A percentile compares a stretch with the other conserved stretches of the same genome.
Evolutionary conservation across 1,140 invertebrate species (phyloP).

Genomic region (Lepidostoma basale): DNA sequence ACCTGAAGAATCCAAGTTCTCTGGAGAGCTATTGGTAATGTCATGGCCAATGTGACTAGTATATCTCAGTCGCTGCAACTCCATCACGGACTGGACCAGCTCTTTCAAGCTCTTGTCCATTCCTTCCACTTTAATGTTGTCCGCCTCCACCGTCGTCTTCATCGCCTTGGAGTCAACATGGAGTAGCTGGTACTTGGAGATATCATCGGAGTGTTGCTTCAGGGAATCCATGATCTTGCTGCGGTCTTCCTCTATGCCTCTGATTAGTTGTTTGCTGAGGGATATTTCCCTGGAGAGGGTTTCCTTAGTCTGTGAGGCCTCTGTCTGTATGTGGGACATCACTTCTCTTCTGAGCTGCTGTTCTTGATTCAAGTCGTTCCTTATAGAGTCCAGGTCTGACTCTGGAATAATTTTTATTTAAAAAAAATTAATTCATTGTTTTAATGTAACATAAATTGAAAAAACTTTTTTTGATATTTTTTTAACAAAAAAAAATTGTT

Average conservation of each 20-base stretch:
- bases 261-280: slow-evolving; percentile 29
- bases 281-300: slow-evolving; percentile 12
- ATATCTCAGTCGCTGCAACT: slow-evolving; percentile 8
- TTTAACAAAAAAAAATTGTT: too few species aligned
- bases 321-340: slow-evolving; percentile 22
- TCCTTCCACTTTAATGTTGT: slow-evolving; percentile 26
- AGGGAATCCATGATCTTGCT: slow-evolving; percentile 9
- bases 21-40: neutral
- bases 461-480: neutral
- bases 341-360: slow-evolving; percentile 21
- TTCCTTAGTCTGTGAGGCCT: slow-evolving; percentile 18
- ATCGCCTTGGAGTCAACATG: slow-evolving; percentile 27
- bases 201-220: slow-evolving; percentile 2
- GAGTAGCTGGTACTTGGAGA: slow-evolving; percentile 34
- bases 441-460: neutral
- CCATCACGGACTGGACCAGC: neutral
- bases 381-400: slow-evolving; percentile 31
- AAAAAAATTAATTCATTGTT: neutral
- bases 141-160: slow-evolving; percentile 33
- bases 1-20: slow-evolving; percentile 3
- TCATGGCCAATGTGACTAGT: slow-evolving; percentile 3
- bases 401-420: slow-evolving; percentile 25
- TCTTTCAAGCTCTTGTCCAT: slow-evolving; percentile 30
- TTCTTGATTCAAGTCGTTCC: slow-evolving; percentile 27
- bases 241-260: slow-evolving; percentile 9